Conservation (phyloP, 2,113 vertebrate genomes). For the Synodontis membranacea region DNA sequence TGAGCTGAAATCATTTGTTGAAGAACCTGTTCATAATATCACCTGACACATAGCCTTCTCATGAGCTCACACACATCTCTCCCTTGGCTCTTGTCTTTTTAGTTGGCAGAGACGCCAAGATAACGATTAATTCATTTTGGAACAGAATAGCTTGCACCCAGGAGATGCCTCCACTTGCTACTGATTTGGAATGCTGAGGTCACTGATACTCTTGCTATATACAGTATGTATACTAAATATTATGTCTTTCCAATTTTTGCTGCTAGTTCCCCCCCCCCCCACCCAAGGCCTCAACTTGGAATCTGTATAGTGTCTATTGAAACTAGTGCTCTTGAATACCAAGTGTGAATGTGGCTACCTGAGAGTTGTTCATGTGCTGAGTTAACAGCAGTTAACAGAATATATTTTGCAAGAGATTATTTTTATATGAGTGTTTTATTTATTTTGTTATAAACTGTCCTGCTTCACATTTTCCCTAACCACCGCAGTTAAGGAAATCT, state of each 20-base stretch:
- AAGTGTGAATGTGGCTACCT: conserved; percentile 67
- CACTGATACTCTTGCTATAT: conserved; percentile 46
- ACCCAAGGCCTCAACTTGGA: conserved; percentile 17
- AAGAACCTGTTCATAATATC: conserved; percentile 34
- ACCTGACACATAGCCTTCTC: conserved; percentile 46
- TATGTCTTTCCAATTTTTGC: conserved; percentile 75
- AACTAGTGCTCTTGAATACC: conserved; percentile 60
- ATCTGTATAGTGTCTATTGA: conserved; percentile 42
- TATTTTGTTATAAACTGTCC: conserved; percentile 78
- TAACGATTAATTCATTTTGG: conserved; percentile 63
- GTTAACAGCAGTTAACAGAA: conserved; percentile 77
- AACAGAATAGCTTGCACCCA: conserved; percentile 43
- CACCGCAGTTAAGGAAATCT: conserved; percentile 17
- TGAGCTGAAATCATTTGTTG: conserved; percentile 34
- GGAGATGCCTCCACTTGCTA: conserved; percentile 58
- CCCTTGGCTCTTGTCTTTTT: conserved; percentile 44
- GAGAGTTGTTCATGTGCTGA: conserved; percentile 75
- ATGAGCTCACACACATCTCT: conserved; percentile 32
- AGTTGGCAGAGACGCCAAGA: conserved; percentile 38
- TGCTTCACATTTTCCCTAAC: conserved; percentile 62
- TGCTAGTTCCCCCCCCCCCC: conserved; percentile 73
- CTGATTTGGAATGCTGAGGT: conserved; percentile 67
- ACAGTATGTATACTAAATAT: conserved; percentile 39
- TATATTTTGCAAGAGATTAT: conserved; percentile 98
- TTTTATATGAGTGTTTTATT: conserved; percentile 98